Evolutionary conservation across 2,888 invertebrate species (phyloP), one percentile per base, ranked within the genome.

Genomic region (Trachelus troglodyta): DNA sequence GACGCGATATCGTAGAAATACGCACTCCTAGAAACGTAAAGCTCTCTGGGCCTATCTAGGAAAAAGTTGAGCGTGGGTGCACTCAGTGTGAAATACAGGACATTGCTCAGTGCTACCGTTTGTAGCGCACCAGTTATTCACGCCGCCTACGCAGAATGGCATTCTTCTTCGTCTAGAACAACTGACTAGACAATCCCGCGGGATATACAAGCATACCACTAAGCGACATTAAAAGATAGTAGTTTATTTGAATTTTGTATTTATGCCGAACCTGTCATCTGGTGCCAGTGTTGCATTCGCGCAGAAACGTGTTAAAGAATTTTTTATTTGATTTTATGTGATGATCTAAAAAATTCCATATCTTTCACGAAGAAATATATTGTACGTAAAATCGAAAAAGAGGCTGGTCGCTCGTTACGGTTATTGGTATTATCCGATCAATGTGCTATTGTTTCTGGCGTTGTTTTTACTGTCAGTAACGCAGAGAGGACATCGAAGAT

Each of bases 401-500:
- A 23, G 40, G 40, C 40, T 56, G 6, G 6, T 23, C 23, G 40
- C 40, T 56, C 23, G 40, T 56, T 56, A 56, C 23, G 6, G 23
- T 56, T 56, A 56, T 56, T 56, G 40, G 40, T 2, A 56, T 23
- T 56, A 56, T 56, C 23, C 40, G 40, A 56, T 56, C 40, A 56
- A 23, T 23, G 40, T 56, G 9, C 23, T 56, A 56, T 56, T 23
- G 40, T 56, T 56, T 56, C 40, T 56, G 40, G 40, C 6, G 23
- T 56, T 6, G 23, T 23, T 56, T 56, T 56, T 56, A 56, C 40
- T 56, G 40, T 56, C 40, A 56, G 40, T 56, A 56, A 23, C 56
- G 77, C 76, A 77, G 76, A 74, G 77, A 77, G 76, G 77, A 78
- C 77, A 77, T 77, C 76, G 77, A 79, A 78, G 80, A 82, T 80